Conservation (phyloP, 2,113 vertebrate genomes). For the Cyphomyrus plagiostoma region DNA sequence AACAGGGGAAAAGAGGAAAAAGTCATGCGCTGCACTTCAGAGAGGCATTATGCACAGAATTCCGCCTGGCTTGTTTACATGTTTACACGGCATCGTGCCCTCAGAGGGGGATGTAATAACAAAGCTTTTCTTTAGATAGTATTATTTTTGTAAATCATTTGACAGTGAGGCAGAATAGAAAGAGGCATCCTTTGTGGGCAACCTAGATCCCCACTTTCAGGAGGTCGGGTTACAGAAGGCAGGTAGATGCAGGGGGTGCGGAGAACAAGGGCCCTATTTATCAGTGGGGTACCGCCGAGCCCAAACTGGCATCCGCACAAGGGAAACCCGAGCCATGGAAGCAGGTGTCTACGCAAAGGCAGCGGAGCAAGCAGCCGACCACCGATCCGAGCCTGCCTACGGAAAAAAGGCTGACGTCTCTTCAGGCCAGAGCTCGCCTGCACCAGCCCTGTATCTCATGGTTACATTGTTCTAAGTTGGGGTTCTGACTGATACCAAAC, state of each 20-base stretch:
- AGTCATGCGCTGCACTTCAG: not conserved
- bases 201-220: conserved; percentile 27
- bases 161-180: conserved; percentile 10
- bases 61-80: not conserved
- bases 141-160: conserved; percentile 16
- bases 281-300: not conserved
- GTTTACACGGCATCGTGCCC: not conserved
- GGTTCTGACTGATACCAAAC: not conserved
- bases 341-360: conserved; percentile 25
- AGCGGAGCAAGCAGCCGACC: not conserved
- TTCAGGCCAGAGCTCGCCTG: not conserved
- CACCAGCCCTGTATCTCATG: not conserved
- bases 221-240: conserved; percentile 37
- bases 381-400: not conserved
- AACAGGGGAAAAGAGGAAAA: not conserved
- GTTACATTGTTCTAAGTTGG: not conserved
- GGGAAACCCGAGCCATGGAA: conserved; percentile 24
- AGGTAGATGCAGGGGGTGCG: conserved; percentile 14
- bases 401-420: not conserved
- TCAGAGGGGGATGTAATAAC: not conserved
- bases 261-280: conserved; percentile 29
- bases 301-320: conserved; percentile 25
- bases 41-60: not conserved
- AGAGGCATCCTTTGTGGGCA: conserved; percentile 33
- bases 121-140: conserved; percentile 23